phyloP scores from a whole-genome alignment of 2,113 vertebrate genomes.

The Pterocles orientalis region DNA sequence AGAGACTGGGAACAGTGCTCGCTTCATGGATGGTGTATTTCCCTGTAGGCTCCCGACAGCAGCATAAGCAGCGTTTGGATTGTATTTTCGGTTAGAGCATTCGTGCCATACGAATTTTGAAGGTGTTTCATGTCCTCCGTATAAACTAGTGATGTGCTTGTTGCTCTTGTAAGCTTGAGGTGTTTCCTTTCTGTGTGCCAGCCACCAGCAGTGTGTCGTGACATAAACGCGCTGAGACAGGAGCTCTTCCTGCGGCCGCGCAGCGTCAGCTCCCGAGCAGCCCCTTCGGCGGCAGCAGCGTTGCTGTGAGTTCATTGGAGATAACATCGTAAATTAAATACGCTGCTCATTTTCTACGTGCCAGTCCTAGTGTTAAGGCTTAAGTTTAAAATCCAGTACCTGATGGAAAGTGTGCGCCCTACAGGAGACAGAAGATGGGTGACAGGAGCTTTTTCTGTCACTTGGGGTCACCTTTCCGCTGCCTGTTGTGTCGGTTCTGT shows the following conservation, averaged over 20 bases:
- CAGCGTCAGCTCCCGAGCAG: neutral
- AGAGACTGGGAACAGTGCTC: neutral
- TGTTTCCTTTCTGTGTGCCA: neutral
- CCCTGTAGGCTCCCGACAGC: neutral
- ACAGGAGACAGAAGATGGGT: neutral
- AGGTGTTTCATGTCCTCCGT: neutral
- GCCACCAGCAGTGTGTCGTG: neutral
- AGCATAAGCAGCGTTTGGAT: neutral
- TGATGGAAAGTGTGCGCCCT: neutral
- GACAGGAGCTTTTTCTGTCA: neutral
- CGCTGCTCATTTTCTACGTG: neutral
- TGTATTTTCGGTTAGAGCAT: neutral
- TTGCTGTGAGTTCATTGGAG: neutral
- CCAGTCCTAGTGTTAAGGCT: neutral
- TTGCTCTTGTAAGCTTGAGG: neutral
- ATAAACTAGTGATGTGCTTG: neutral
- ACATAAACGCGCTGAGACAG: neutral
- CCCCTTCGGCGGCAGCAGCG: neutral
- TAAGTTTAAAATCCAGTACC: neutral
- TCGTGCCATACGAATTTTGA: neutral
- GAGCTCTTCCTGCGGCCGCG: neutral
- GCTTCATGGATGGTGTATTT: neutral
- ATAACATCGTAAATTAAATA: rapidly evolving
- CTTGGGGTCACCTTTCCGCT: neutral
- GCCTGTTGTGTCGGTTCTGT: neutral